phyloP scores from a whole-genome alignment of 2,797 vertebrate genomes.

The Neosilurus mollespiculum region DNA sequence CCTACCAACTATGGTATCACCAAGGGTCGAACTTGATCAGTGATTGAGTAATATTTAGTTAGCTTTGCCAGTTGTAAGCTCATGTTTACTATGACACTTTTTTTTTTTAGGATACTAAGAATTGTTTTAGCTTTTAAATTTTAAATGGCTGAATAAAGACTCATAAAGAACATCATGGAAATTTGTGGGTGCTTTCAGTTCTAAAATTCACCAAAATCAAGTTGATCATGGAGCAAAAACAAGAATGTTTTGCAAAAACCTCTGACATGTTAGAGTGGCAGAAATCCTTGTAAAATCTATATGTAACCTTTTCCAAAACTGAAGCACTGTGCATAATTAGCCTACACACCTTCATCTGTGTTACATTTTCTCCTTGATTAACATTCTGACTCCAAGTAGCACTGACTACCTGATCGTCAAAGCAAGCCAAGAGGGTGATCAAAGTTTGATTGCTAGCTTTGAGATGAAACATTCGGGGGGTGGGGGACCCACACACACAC shows the following conservation, averaged over 20 bases:
- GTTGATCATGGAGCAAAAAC: background rate
- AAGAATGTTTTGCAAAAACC: background rate
- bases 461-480: slow-evolving; percentile 23
- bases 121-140: background rate
- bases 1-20: background rate
- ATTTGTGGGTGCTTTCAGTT: background rate
- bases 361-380: slow-evolving; percentile 46
- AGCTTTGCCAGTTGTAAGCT: background rate
- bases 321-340: slow-evolving; percentile 48
- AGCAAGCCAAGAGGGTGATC: slow-evolving; percentile 43
- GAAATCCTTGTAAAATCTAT: background rate
- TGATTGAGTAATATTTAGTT: background rate
- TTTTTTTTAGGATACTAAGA: background rate
- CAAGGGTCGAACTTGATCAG: background rate
- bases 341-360: slow-evolving; percentile 47
- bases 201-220: background rate
- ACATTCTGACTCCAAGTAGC: slow-evolving; percentile 33
- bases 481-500: no score
- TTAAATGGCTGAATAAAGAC: background rate
- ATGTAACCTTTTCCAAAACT: slow-evolving; percentile 13
- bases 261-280: background rate
- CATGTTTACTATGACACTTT: background rate
- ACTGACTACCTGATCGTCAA: slow-evolving; percentile 43
- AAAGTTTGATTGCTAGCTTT: slow-evolving; percentile 49
- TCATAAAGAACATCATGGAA: background rate